Evolutionary conservation across 1,140 invertebrate species (phyloP), one percentile per base, ranked within the genome.

Genomic region (Aphelinus atriplicis): DNA sequence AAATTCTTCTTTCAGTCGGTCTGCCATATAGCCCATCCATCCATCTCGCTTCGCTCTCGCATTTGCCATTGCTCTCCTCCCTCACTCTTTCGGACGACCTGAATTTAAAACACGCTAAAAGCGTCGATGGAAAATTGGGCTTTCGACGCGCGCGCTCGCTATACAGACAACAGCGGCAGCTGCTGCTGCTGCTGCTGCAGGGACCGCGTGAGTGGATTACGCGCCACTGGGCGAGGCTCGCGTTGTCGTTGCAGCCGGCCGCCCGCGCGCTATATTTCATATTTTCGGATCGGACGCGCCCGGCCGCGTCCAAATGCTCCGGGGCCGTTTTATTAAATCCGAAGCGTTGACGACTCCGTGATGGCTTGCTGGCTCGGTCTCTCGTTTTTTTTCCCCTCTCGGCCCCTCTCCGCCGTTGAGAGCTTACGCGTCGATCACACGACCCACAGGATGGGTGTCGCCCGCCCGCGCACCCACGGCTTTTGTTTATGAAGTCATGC

Each of bases 91-190:
- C n/a, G 2, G 2, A 47, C 58, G 60, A 73, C 63, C 70, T 51
- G 70, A 72, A 72, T 72, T 72, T 64, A n/a, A 72, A 72, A 72
- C 62, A 56, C n/a, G 70, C 70, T 73, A 73, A 73, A 73, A 73
- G 71, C 71, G 60, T 73, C 71, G 71, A 73, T 73, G 47, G 71
- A n/a, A 73, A 73, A 73, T 73, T 73, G 71, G 71, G 71, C 71
- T 73, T 73, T 65, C 47, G 70, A 72, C 50, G 70, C 51, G 26
- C 56, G 58, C 26, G 58, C 42, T 9, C 58, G 47, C 66, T 51
- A 10, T 65, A 51, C 46, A 65, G 5, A 6, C 5, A n/a, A n/a
- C 56, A n/a, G 26, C 56, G 10, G 56, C 10, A 58, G 57, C 45
- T n/a, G 26, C 26, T 26, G 26, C 26, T 26, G 26, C 26, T 26